Conservation (phyloP, 2,113 vertebrate genomes). For the Aythya baeri region DNA sequence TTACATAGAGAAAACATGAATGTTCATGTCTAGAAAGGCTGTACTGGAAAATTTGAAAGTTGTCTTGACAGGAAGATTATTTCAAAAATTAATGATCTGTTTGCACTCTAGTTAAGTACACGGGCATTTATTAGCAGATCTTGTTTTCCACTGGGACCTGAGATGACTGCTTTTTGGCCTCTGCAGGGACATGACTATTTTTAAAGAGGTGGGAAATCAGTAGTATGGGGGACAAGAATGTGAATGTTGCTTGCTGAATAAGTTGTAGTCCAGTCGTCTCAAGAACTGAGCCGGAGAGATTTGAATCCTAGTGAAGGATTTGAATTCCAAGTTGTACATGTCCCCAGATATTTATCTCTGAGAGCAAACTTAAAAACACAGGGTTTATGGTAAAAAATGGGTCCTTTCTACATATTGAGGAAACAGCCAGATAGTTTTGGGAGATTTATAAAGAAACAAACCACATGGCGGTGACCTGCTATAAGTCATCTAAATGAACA, state of each 20-base stretch:
- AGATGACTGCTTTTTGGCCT: background rate
- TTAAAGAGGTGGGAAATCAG: background rate
- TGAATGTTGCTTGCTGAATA: background rate
- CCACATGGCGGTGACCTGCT: background rate
- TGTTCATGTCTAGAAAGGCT: background rate
- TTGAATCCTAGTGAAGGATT: background rate
- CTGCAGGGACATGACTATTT: background rate
- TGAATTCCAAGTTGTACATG: background rate
- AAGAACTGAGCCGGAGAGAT: background rate
- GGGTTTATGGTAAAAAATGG: background rate
- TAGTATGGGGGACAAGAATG: constrained; percentile 17
- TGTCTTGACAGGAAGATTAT: background rate
- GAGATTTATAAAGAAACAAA: background rate
- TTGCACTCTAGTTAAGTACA: background rate
- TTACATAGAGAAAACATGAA: background rate
- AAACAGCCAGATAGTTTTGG: background rate
- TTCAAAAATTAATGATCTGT: background rate
- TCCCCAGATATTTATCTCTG: background rate
- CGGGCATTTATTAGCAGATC: background rate
- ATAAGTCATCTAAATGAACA: background rate
- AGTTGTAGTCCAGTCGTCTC: background rate
- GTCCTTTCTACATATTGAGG: background rate
- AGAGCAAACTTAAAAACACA: background rate
- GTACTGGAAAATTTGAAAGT: background rate
- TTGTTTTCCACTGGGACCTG: background rate